These are phyloP conservation scores for Pandion haliaetus DNA, from an alignment of 2,113 vertebrate species.

Conservation along the genomic window DNA sequence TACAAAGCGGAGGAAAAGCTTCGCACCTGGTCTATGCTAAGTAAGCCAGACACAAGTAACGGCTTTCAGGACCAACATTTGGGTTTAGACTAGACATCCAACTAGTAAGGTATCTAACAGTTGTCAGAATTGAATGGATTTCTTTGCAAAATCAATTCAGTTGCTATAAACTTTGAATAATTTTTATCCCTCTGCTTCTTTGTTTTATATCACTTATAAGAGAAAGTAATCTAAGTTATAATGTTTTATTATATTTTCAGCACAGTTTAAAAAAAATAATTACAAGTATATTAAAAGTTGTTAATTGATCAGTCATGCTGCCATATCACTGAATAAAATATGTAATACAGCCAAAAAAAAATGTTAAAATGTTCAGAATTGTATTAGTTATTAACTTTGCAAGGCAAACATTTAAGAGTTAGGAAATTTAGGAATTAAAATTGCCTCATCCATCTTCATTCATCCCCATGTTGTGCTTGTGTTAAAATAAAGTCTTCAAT, in stretches of 20 bases:
- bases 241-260: not conserved
- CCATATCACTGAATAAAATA: not conserved
- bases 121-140: not conserved
- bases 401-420: not conserved
- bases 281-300: not conserved
- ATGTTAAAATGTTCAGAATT: not conserved
- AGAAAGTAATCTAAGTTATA: not conserved
- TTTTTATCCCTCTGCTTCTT: not conserved
- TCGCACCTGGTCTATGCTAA: not conserved
- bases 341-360: not conserved
- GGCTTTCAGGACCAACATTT: not conserved
- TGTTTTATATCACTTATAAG: not conserved
- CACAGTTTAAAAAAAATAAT: not conserved
- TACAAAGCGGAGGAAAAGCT: not conserved
- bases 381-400: not conserved
- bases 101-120: not conserved
- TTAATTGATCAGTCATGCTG: not conserved
- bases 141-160: not conserved
- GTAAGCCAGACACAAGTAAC: not conserved
- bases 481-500: not conserved
- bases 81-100: not conserved
- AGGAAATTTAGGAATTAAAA: not conserved
- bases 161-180: not conserved
- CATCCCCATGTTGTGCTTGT: not conserved
- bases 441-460: not conserved